These are phyloP conservation scores for Eudorcas thomsonii DNA, from an alignment of 2,113 vertebrate species.

Conservation along the genomic window DNA sequence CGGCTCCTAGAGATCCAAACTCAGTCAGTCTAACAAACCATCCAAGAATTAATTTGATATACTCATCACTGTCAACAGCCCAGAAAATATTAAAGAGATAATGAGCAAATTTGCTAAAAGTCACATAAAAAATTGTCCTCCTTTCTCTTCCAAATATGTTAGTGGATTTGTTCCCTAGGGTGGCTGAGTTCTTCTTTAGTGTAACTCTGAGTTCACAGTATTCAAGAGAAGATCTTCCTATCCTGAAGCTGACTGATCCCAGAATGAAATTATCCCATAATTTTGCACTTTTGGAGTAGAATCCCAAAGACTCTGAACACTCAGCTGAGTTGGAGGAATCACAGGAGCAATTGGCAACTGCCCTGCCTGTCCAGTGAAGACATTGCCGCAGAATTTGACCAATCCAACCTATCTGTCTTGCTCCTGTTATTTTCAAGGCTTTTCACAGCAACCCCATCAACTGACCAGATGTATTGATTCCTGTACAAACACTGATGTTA, in stretches of 20 bases:
- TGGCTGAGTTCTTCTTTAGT: background rate
- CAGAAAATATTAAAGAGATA: conserved; percentile 59
- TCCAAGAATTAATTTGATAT: conserved; percentile 51
- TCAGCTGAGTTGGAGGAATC: background rate
- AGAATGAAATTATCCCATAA: background rate
- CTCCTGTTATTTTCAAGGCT: background rate
- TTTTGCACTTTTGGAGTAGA: background rate
- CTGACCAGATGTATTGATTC: background rate
- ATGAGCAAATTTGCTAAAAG: conserved; percentile 58
- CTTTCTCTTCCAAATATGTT: conserved; percentile 30
- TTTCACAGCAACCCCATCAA: background rate
- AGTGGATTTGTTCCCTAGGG: background rate
- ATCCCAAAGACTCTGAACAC: background rate
- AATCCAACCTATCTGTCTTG: background rate
- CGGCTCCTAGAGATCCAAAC: background rate
- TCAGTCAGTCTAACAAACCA: conserved; percentile 14
- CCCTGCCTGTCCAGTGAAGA: background rate
- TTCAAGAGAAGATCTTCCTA: background rate
- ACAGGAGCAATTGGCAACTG: background rate
- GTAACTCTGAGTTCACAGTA: background rate
- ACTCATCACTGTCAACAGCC: conserved; percentile 35
- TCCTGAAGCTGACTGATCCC: background rate
- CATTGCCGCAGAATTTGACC: background rate
- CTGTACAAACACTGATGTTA: background rate
- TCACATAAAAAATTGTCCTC: background rate